Base-by-base conservation (phyloP, 2,888 invertebrate genomes). In the Altica lythri region DNA sequence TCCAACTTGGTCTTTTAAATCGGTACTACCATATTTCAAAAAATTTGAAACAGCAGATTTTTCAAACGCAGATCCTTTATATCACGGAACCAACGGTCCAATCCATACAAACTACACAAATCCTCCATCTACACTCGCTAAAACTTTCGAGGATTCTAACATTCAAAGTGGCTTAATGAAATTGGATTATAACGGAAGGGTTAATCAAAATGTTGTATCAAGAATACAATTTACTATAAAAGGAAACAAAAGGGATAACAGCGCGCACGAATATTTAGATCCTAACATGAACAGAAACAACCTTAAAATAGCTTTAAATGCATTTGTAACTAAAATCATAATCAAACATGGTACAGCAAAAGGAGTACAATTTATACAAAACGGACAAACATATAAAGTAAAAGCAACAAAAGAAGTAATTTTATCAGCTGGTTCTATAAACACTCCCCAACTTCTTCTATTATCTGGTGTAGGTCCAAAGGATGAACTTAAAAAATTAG, bases 391-490 rank as follows among this genome's bases (percentile, higher is more conserved):
- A 8, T 83, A 76, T 55, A 64, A 71, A 2, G 79, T 81, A 0
- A 71, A 74, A 3, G 90, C 89, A 1, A 81, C 78, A 9, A 89
- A 86, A 60, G 93, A 91, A 75, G 83, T 94, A 1, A 81, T 94
- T 45, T 74, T 93, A 22, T 84, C 88, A 4, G 91, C 91, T 0
- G 94, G 95, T 2, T 78, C 89, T 0, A 85, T 95, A 17, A 91
- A 90, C 62, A 89, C 91, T 1, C 91, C 95, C 0, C 93, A 94
- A 71, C 73, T 95, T 4, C 74, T 95, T 37, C 88, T 93, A 89
- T 73, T 93, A 9, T 92, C 92, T 0, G 94, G 94, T 9, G 78
- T 93, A 18, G 90, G 90, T 0, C 89, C 90, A 0, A 75, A 71
- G 18, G 77, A 81, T 0, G 84, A 89, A 67, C 75, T 90, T 2